Evolutionary conservation across 2,797 vertebrate species (phyloP), one percentile per base, ranked within the genome.

Genomic region (Pachyuromys duprasi): DNA sequence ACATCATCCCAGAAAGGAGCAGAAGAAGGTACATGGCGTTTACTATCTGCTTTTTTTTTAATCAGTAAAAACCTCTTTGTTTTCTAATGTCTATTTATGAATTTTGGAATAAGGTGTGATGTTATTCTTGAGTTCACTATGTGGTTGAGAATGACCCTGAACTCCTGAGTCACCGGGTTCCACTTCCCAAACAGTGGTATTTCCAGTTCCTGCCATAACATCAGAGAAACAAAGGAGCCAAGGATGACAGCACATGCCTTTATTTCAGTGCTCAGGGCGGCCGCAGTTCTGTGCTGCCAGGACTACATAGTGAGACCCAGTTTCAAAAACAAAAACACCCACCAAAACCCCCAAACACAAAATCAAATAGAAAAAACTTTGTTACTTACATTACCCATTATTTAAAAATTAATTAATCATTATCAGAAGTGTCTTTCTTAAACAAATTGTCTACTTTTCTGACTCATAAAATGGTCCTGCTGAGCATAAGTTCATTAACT

Each of bases 311-410:
- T 26, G 55, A 80, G 33, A 62, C 57, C 24, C 36, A 82, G 57
- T 26, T 28, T 42, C 57, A 1, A 49, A 49, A 49, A 49, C 49
- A 49, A 49, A 11, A 49, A 49, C 49, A 62, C 36, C 36, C 39
- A 20, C 39, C 60, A 60, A 31, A 83, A 8, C 72, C 22, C 63
- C 33, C n/a, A 69, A 65, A 42, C 36, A 28, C n/a, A 62, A 82
- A 63, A 42, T 81, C n/a, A 36, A 82, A 62, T 8, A 39, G 24
- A 28, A 17, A 28, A 39, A 84, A 67, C 6, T 8, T n/a, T 84
- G 39, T 67, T 49, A 83, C 69, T 80, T 83, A 83, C 80, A 83
- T 67, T 86, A 82, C 55, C 31, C 12, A 42, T 86, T 91, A 87
- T 57, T 67, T 53, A 26, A 86, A 49, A 53, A n/a, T 33, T 33